A percentile compares a stretch with the other conserved stretches of the same genome.
Conservation (phyloP, 2,113 vertebrate genomes). For the Okapia johnstoni region DNA sequence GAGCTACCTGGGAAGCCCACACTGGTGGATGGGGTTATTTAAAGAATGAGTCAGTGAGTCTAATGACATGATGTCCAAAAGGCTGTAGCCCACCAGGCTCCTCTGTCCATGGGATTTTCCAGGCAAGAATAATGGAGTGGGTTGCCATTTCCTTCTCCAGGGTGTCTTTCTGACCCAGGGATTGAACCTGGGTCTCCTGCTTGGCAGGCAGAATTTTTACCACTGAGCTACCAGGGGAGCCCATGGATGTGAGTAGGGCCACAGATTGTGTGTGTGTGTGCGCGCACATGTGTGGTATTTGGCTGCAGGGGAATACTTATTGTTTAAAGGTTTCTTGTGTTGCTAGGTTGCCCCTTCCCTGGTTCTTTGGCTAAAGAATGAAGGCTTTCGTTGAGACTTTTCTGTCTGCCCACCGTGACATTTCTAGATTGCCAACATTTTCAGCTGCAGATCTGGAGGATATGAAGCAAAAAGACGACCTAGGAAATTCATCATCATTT, state of each 20-base stretch:
- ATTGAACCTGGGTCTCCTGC: background rate
- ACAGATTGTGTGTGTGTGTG: background rate
- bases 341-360: background rate
- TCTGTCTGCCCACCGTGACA: background rate
- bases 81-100: background rate
- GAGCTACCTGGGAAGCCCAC: background rate
- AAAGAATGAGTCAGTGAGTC: background rate
- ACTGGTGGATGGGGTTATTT: background rate
- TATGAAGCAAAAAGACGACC: background rate
- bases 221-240: background rate
- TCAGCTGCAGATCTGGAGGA: background rate
- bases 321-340: background rate
- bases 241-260: background rate
- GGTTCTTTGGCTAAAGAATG: background rate
- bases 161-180: background rate
- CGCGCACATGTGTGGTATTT: background rate
- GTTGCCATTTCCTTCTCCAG: background rate
- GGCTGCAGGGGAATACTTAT: background rate
- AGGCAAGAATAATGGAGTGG: background rate
- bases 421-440: background rate
- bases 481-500: background rate
- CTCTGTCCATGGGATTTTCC: background rate
- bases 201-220: background rate
- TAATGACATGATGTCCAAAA: background rate
- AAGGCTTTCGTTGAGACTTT: background rate